Evolutionary conservation across 2,888 invertebrate genomes (phyloP).

Genomic region (Sphaerophoria rueppellii): DNA sequence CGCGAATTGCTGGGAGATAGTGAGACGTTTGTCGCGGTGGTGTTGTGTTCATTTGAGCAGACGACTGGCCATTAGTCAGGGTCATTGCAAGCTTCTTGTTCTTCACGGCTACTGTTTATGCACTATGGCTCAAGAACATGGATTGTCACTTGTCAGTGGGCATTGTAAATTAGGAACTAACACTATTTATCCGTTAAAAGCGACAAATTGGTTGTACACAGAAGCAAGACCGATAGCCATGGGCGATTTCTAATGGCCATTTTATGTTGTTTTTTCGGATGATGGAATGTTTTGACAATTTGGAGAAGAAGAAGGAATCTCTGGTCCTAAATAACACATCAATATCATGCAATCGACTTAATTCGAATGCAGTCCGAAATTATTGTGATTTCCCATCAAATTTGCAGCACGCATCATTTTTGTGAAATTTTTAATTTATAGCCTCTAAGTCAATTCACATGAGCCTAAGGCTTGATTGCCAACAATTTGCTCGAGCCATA

Average conservation of each 20-base stretch:
- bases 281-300: not conserved
- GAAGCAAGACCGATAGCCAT: conserved; percentile 1
- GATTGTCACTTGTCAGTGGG: conserved; percentile 43
- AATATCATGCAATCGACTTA: conserved; percentile 38
- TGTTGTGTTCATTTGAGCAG: conserved; percentile 55
- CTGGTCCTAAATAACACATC: conserved; percentile 33
- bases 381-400: conserved; percentile 50
- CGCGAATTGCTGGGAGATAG: conserved; percentile 41
- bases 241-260: not conserved
- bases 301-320: too few relatives aligned
- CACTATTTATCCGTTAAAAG: conserved; percentile 39
- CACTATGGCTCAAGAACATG: conserved; percentile 5
- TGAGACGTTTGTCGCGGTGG: conserved; percentile 58
- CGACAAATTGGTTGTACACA: conserved; percentile 41
- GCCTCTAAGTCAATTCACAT: conserved; percentile 7
- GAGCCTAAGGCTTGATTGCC: conserved; percentile 58
- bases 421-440: conserved; percentile 45
- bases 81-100: conserved; percentile 55
- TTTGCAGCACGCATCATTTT: conserved; percentile 40
- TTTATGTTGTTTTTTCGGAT: not conserved
- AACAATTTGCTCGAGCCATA: conserved; percentile 27
- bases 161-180: conserved; percentile 54
- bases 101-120: conserved; percentile 42
- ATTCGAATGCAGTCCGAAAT: conserved; percentile 41
- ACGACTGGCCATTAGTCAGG: conserved; percentile 60